These are phyloP conservation scores for Buteo buteo DNA, from an alignment of 2,113 vertebrate species.

Conservation along the genomic window DNA sequence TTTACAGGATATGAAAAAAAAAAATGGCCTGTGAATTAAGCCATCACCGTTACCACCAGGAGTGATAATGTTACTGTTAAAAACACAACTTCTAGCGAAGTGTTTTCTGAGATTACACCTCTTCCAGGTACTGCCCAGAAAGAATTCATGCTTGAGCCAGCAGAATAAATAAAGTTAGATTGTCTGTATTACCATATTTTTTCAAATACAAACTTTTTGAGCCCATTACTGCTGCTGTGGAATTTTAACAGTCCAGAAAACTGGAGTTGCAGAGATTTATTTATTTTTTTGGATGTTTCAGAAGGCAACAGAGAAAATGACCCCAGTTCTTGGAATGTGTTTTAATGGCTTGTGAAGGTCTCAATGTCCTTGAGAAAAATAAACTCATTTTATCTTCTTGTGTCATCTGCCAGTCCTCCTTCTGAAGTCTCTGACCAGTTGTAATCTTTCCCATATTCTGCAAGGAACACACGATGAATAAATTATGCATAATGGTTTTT, in stretches of 20 bases:
- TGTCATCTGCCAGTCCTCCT: neutral
- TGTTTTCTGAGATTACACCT: neutral
- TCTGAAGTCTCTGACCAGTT: conserved; percentile 1
- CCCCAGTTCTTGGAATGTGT: neutral
- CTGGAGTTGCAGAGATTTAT: neutral
- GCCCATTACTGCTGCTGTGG: neutral
- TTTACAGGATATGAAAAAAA: neutral
- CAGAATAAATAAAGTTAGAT: neutral
- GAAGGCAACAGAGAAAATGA: neutral
- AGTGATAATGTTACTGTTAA: neutral
- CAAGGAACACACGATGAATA: neutral
- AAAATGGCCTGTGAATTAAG: neutral
- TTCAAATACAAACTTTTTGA: neutral
- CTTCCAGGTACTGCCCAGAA: neutral
- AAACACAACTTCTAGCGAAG: neutral
- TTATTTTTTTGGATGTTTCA: neutral
- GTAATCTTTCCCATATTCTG: neutral
- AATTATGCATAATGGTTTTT: neutral
- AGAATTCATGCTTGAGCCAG: neutral
- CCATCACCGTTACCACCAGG: neutral
- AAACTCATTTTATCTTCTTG: conserved; percentile 13
- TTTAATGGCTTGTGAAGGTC: conserved; percentile 4
- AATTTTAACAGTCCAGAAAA: neutral
- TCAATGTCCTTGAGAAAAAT: neutral
- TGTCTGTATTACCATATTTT: neutral